Percentiles rank a stretch among this genome's conserved stretches.
These are phyloP conservation scores for Emmelina monodactyla DNA, from an alignment of 2,888 invertebrate species.

Conservation along the genomic window DNA sequence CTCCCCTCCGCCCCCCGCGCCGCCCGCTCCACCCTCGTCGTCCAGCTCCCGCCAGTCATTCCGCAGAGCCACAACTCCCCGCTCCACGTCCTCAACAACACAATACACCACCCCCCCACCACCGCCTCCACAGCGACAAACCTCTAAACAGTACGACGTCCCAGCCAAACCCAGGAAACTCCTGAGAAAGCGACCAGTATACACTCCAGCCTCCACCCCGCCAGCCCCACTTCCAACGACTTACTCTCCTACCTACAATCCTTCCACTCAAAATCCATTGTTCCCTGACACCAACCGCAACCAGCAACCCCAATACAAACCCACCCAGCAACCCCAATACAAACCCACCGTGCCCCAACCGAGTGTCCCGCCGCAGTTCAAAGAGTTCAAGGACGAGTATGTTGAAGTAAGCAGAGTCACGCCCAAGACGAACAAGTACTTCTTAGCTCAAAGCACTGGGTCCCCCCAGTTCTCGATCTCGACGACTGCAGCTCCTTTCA, in stretches of 20 bases:
- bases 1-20: conserved; percentile 19
- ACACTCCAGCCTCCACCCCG: conserved; percentile 22
- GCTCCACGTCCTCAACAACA: conserved; percentile 25
- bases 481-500: conserved; percentile 29
- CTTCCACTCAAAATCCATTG: conserved; percentile 9
- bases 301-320: conserved; percentile 25
- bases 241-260: conserved; percentile 19
- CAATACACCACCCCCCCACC: conserved; percentile 24
- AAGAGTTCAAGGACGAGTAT: conserved; percentile 50
- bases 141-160: conserved; percentile 26
- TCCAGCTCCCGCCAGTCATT: conserved; percentile 22
- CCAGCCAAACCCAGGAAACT: conserved; percentile 39
- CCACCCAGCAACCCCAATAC: conserved; percentile 13
- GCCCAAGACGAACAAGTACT: conserved; percentile 40
- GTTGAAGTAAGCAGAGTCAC: conserved; percentile 54
- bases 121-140: conserved; percentile 13
- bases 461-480: conserved; percentile 33
- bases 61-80: conserved; percentile 29
- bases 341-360: conserved; percentile 18
- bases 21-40: conserved; percentile 24
- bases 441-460: conserved; percentile 26
- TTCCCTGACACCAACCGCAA: conserved; percentile 26
- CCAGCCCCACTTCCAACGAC: conserved; percentile 32
- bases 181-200: conserved; percentile 45
- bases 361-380: conserved; percentile 43